Evolutionary conservation across 2,797 vertebrate genomes (phyloP), one percentile per base, ranked within the genome.

Genomic region (Podargus strigoides): DNA sequence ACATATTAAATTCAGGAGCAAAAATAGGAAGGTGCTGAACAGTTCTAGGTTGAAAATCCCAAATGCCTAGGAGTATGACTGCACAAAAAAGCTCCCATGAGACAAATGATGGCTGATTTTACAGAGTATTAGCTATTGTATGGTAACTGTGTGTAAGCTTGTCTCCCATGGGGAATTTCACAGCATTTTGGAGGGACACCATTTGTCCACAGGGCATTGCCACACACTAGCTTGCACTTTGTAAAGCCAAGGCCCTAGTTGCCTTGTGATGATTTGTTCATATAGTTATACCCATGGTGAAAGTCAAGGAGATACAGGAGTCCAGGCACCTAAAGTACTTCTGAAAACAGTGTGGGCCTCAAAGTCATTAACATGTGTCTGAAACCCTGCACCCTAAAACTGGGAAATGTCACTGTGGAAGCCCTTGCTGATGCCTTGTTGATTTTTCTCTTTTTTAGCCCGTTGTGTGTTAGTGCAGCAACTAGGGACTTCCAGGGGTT

Each of bases 21-120:
- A 79, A 95, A 90, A n/a, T 22, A 64, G 63, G 83, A 84, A 85
- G n/a, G 28, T 58, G 47, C 36, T 80, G 39, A 87, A 63, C 5
- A 47, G 59, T 64, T 82, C 77, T n/a, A 68, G 30, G 30, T 10
- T 79, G 66, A 87, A 87, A 89, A 4, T 64, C 90, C 19, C 41
- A 87, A 87, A 73, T 78, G 41, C 41, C 52, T 85, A 26, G 58
- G 63, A 28, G 7, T 42, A 49, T 46, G 32, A 16, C 36, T 86
- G 52, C 36, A 85, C 9, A 86, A 78, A 72, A 39, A 86, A 76
- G 32, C 6, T 85, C 39, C 37, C 26, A 55, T 10, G 74, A 67
- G 36, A n/a, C 14, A 88, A 59, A 88, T 52, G 15, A 59, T 36
- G 55, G 14, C 21, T 93, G 52, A 21, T 82, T 87, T 87, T 81